Evolutionary conservation across 2,888 invertebrate species (phyloP), one percentile per base, ranked within the genome.

Genomic region (Proisotoma minuta): DNA sequence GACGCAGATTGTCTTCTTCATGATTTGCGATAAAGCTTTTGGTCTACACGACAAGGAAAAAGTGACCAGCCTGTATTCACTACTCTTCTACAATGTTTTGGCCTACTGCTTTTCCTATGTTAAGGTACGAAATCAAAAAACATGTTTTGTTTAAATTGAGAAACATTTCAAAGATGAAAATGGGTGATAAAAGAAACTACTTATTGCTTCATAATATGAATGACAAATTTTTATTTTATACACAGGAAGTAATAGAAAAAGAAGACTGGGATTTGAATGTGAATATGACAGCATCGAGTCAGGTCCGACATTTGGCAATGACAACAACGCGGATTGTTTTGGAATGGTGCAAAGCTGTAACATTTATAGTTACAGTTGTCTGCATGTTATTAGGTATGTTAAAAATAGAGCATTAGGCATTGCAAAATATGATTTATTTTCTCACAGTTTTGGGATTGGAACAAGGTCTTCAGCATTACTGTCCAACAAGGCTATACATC

Each of bases 41-140:
- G 80, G 84, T 27, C 78, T 88, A 28, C 80, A 84, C 34, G 81
- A 81, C 1, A 76, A 79, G 74, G 76, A 79, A 69, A 78, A 82
- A 73, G 81, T 87, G 43, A 87, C 87, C 1, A 85, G 85, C 48
- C 81, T 89, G 24, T 89, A 89, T 78, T 87, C 88, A 0, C 80
- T 89, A 20, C 86, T 89, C 85, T 88, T 89, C 79, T 89, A 88
- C 82, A 89, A 89, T 77, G 88, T 88, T 5, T 81, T 88, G 68
- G 86, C 88, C 0, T 89, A 89, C 78, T 87, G 88, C 74, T 84
- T 87, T 12, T 83, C 84, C 71, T 89, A 89, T 78, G 84, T 88
- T 23, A 84, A 85, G 66, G 88, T 88, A 43, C 5, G 43, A 5
- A 18, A 18, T 43, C 18, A 43, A 43, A 12, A 43, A 10, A n/a